Evolutionary conservation across 2,888 invertebrate genomes (phyloP), one percentile per base, ranked within the genome.

Genomic region (Microctonus brassicae): DNA sequence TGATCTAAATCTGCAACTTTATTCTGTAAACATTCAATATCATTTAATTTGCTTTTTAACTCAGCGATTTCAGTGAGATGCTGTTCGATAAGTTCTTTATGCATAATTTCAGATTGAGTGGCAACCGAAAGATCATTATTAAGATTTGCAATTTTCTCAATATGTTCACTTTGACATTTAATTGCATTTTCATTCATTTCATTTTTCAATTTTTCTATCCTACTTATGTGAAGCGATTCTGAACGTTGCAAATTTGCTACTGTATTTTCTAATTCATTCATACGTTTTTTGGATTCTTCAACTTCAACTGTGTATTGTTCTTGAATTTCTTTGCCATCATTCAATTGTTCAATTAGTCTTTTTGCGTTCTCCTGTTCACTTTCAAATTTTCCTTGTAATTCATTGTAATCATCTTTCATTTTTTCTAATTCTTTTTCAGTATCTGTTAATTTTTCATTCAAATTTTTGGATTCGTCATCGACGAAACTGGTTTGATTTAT

Each of bases 311-410:
- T 1, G 20, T n/a, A 26, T 52, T 52, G 11, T 60, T 47, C n/a
- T 24, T 26, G 6, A 60, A n/a, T 11, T n/a, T 47, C 9, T 24
- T 57, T 26, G 69, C 26, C 13, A 26, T 55, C 33, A 39, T 6
- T 39, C n/a, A 39, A 73, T 78, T 22, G 74, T 39, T n/a, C 39
- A 33, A 22, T 1, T 4, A 74, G 58, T 61, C 57, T 53, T 65
- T 67, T n/a, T 20, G 47, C 55, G n/a, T 73, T 11, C 33, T n/a
- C 52, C 33, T 68, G 65, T 64, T 75, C 67, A 4, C 77, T 70
- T 26, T 75, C 58, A 5, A 77, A 53, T 61, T 74, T 73, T 5
- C 70, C 69, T 36, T 77, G 73, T 47, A 80, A 55, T 53, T 80
- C 64, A 2, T 76, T 72, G 52, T 73, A 73, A 20, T 72, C 71